phyloP scores from a whole-genome alignment of 2,113 vertebrate species.

The Cavia aperea region DNA sequence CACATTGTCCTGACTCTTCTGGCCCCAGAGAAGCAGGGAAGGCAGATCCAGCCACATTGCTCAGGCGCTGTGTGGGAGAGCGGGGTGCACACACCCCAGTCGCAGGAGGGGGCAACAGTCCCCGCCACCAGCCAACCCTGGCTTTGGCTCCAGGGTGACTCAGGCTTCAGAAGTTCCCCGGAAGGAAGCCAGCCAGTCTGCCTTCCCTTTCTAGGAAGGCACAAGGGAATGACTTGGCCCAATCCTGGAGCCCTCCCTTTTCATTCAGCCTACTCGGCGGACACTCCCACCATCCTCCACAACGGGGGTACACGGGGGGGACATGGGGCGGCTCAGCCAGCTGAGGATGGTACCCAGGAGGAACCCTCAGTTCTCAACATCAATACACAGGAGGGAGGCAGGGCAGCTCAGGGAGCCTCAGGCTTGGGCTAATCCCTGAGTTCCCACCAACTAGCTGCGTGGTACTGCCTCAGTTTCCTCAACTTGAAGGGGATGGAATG shows the following conservation, averaged over 20 bases:
- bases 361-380: not conserved
- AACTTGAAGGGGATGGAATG: not conserved
- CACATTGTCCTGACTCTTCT: not conserved
- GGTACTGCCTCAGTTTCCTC: constrained; percentile 7
- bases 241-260: not conserved
- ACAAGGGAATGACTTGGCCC: constrained; percentile 50
- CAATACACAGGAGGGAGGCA: not conserved
- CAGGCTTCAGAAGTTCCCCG: not conserved
- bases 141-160: constrained; percentile 47
- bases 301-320: not conserved
- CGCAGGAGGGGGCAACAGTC: not conserved
- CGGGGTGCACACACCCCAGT: not conserved
- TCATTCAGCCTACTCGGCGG: not conserved
- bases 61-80: not conserved
- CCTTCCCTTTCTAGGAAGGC: constrained; percentile 33
- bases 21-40: not conserved
- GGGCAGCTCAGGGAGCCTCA: not conserved
- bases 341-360: not conserved
- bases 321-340: not conserved
- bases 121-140: not conserved
- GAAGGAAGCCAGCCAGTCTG: constrained; percentile 41
- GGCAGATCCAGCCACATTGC: not conserved
- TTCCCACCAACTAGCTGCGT: not conserved
- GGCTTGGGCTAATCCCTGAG: not conserved
- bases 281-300: not conserved